Conservation (phyloP, 2,797 vertebrate species). For the Sus cebifrons region DNA sequence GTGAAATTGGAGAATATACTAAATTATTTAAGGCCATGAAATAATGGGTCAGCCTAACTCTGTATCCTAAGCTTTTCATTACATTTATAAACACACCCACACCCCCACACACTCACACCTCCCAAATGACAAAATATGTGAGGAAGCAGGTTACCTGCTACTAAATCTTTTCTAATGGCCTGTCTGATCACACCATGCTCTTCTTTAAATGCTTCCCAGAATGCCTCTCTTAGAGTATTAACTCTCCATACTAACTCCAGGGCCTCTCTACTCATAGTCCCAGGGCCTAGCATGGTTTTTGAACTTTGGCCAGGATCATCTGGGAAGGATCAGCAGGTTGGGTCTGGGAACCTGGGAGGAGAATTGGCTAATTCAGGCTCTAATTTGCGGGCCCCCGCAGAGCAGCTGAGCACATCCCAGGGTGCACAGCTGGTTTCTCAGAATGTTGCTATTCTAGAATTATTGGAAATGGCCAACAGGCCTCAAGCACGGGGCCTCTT, state of each 20-base stretch:
- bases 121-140: not conserved
- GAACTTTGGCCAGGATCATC: not conserved
- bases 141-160: not conserved
- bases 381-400: not conserved
- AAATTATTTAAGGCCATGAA: constrained; percentile 39
- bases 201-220: not conserved
- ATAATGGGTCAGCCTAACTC: not conserved
- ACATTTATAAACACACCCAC: not conserved
- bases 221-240: not conserved
- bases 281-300: not conserved
- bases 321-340: not conserved
- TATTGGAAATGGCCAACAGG: constrained; percentile 20
- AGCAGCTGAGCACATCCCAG: constrained; percentile 1
- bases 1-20: not conserved
- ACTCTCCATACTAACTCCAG: not conserved
- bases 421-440: constrained; percentile 34
- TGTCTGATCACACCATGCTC: not conserved
- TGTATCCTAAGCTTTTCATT: not conserved
- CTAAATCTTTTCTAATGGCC: not conserved
- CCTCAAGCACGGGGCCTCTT: not conserved
- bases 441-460: not conserved
- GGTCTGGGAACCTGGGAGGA: not conserved
- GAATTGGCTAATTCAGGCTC: constrained; percentile 41
- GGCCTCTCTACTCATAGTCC: not conserved
- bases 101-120: not conserved